Evolutionary conservation across 2,797 vertebrate genomes (phyloP).

Genomic region (Chanos chanos): DNA sequence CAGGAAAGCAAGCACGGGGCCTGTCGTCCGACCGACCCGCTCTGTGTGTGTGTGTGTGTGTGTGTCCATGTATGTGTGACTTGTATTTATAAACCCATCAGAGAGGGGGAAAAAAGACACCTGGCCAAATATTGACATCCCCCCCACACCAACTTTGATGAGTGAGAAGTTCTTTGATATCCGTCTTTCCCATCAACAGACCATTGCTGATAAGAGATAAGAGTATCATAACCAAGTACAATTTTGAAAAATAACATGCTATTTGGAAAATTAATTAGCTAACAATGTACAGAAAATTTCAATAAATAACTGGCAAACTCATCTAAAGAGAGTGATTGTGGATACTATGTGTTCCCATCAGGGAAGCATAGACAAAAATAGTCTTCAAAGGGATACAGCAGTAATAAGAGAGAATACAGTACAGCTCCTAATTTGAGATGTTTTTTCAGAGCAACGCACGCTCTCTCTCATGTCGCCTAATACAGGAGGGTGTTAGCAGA

Average conservation of each 20-base stretch:
- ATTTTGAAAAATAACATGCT: constrained; percentile 15
- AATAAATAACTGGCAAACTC: no score
- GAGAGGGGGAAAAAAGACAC: constrained; percentile 52
- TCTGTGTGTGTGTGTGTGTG: constrained; percentile 26
- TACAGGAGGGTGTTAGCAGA: constrained; percentile 22
- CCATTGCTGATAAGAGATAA: neutral
- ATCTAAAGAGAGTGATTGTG: constrained; percentile 8
- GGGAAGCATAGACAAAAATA: constrained; percentile 6
- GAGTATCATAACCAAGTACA: constrained; percentile 2
- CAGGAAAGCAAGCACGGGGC: constrained; percentile 40
- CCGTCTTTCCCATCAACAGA: neutral
- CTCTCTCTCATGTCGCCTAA: constrained; percentile 28
- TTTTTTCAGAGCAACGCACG: constrained; percentile 23
- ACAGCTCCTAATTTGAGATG: constrained; percentile 29
- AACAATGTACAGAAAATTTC: no score
- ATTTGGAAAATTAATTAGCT: constrained; percentile 15
- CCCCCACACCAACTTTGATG: constrained; percentile 45
- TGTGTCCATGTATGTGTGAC: constrained; percentile 20
- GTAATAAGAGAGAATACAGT: constrained; percentile 19
- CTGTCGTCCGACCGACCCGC: constrained; percentile 32
- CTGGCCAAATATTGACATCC: constrained; percentile 65
- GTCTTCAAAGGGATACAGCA: constrained; percentile 24
- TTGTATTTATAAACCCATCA: constrained; percentile 31
- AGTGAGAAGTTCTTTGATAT: constrained; percentile 12
- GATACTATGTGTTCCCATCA: constrained; percentile 1